A percentile compares a stretch with the other conserved stretches of the same genome.
phyloP scores from a whole-genome alignment of 2,797 vertebrate genomes.

The Pristis pectinata region DNA sequence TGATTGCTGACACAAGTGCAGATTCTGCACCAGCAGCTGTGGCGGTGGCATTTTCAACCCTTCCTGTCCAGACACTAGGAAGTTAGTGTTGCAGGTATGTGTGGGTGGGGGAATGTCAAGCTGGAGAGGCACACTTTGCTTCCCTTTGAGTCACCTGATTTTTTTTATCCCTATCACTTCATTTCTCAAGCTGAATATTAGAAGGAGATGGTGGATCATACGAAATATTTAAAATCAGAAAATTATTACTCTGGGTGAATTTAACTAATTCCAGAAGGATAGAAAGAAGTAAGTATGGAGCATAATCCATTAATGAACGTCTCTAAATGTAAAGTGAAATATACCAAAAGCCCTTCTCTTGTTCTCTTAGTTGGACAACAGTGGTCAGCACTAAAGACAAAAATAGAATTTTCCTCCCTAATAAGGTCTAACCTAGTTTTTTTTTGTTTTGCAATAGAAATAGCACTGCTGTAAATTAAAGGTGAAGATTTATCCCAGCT shows the following conservation, averaged over 20 bases:
- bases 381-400: not conserved
- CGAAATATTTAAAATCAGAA: not conserved
- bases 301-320: not conserved
- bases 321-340: not conserved
- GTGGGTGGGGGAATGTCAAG: slow-evolving; percentile 10
- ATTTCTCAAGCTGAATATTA: not conserved
- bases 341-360: not conserved
- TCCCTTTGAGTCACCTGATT: not conserved
- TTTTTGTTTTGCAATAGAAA: slow-evolving; percentile 1
- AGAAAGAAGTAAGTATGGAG: too few relatives aligned
- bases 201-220: not conserved
- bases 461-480: not conserved
- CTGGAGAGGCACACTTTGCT: not conserved
- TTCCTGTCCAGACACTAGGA: slow-evolving; percentile 34
- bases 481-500: not conserved
- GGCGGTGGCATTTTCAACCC: not conserved
- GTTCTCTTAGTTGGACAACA: not conserved
- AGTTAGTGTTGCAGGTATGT: not conserved
- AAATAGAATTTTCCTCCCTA: not conserved
- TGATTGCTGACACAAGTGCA: slow-evolving; percentile 30
- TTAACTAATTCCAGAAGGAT: not conserved
- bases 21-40: slow-evolving; percentile 18
- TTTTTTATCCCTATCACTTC: not conserved
- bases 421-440: not conserved
- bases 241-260: not conserved